Conservation (phyloP, 2,888 invertebrate species). For the Dicranocentrus wangi region DNA sequence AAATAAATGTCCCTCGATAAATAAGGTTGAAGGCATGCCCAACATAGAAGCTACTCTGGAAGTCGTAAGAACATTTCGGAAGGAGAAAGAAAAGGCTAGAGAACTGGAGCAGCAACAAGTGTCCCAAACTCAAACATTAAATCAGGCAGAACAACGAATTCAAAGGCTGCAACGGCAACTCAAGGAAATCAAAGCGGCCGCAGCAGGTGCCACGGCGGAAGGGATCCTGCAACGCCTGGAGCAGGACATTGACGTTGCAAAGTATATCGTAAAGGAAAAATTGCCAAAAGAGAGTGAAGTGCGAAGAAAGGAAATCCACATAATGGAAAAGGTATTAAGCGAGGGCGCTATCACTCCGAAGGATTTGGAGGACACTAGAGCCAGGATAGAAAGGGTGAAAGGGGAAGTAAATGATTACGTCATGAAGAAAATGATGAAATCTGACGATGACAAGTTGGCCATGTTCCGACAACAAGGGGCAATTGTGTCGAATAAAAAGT, state of each 20-base stretch:
- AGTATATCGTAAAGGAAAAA: conserved; percentile 85
- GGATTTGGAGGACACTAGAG: conserved; percentile 80
- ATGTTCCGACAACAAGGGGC: conserved; percentile 90
- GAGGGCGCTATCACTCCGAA: conserved; percentile 81
- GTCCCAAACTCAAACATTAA: conserved; percentile 78
- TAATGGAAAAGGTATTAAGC: conserved; percentile 81
- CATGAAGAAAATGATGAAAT: conserved; percentile 81
- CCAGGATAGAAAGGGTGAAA: conserved; percentile 78
- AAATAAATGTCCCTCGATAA: neutral
- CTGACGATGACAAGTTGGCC: conserved; percentile 82
- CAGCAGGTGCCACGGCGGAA: conserved; percentile 79
- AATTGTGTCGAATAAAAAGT: conserved; percentile 86
- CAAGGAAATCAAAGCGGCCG: conserved; percentile 78
- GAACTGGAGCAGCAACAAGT: conserved; percentile 78
- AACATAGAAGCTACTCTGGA: conserved; percentile 81
- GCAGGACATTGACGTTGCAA: conserved; percentile 85
- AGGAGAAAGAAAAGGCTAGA: conserved; percentile 79
- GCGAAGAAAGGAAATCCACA: conserved; percentile 81
- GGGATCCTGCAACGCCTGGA: conserved; percentile 83
- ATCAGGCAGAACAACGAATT: conserved; percentile 77
- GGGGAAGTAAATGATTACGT: conserved; percentile 83
- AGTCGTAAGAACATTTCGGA: conserved; percentile 77
- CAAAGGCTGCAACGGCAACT: conserved; percentile 82
- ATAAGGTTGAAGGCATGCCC: conserved; percentile 80
- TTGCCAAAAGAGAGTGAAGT: conserved; percentile 83